These are phyloP conservation scores for Hypsopygia costalis DNA, from an alignment of 2,888 invertebrate species.

Conservation along the genomic window DNA sequence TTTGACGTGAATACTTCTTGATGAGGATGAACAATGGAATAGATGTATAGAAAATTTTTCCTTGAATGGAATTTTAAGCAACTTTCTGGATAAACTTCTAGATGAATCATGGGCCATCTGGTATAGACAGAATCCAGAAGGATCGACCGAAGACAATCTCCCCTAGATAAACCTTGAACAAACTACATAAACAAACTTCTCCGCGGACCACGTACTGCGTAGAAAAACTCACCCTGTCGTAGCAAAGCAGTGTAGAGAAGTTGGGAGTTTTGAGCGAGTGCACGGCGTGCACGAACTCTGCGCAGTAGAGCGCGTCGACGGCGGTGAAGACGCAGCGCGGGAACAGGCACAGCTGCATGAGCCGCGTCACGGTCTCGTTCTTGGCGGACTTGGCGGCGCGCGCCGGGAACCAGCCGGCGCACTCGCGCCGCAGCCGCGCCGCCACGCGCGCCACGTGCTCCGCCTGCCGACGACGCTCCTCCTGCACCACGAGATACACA, in stretches of 20 bases:
- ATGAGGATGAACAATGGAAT: no score
- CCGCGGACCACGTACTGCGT: no score
- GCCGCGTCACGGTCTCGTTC: conserved; percentile 97
- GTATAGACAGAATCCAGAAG: no score
- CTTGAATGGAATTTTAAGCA: no score
- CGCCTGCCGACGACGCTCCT: conserved; percentile 95
- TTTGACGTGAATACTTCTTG: no score
- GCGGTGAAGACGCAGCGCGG: conserved; percentile 98
- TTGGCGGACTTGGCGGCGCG: conserved; percentile 93
- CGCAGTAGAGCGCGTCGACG: conserved; percentile 97
- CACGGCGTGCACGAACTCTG: conserved; percentile 97
- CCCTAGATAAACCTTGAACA: no score
- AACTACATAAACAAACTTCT: no score
- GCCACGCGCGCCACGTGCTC: conserved; percentile 96
- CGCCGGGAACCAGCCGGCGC: conserved; percentile 92
- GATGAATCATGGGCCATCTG: no score
- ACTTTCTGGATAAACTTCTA: no score
- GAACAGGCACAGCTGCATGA: conserved; percentile 97
- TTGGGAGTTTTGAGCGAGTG: conserved; percentile 97
- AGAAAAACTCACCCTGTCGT: conserved; percentile 93
- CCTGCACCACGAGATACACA: no score
- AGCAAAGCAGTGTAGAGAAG: conserved; percentile 98
- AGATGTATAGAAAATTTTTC: no score
- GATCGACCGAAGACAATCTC: no score
- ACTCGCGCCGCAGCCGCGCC: conserved; percentile 86